Evolutionary conservation across 2,113 vertebrate species (phyloP).

Genomic region (Silurus meridionalis): DNA sequence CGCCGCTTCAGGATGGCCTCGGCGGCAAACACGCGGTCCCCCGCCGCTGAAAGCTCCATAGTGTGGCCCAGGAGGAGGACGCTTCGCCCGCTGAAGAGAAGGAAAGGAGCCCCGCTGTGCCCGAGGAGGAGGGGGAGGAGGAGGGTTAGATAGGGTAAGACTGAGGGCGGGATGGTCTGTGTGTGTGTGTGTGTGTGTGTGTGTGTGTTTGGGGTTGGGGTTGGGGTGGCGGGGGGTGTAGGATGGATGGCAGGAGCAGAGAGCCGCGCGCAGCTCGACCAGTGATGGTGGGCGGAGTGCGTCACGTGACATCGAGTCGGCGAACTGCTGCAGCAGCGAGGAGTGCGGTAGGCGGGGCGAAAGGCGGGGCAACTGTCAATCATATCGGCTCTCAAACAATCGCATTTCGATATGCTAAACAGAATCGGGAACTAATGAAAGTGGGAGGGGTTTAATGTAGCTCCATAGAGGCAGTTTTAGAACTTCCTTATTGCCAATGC

Average conservation of each 20-base stretch:
- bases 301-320: slow-evolving; percentile 16
- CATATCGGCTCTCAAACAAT: neutral
- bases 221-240: no score
- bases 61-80: slow-evolving; percentile 56
- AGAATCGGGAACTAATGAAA: no score
- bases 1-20: slow-evolving; percentile 93
- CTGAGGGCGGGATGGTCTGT: no score
- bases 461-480: no score
- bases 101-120: slow-evolving; percentile 37
- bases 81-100: slow-evolving; percentile 23
- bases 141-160: no score
- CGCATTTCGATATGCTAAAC: neutral
- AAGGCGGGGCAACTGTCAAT: neutral
- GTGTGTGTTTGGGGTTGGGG: no score
- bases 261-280: neutral
- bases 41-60: slow-evolving; percentile 93
- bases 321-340: slow-evolving; percentile 3
- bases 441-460: no score
- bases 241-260: neutral
- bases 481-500: no score
- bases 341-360: neutral
- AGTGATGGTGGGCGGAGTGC: neutral
- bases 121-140: slow-evolving; percentile 9
- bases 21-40: slow-evolving; percentile 93
- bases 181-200: no score